Conservation (phyloP, 2,797 vertebrate species). For the Lepus townsendii region DNA sequence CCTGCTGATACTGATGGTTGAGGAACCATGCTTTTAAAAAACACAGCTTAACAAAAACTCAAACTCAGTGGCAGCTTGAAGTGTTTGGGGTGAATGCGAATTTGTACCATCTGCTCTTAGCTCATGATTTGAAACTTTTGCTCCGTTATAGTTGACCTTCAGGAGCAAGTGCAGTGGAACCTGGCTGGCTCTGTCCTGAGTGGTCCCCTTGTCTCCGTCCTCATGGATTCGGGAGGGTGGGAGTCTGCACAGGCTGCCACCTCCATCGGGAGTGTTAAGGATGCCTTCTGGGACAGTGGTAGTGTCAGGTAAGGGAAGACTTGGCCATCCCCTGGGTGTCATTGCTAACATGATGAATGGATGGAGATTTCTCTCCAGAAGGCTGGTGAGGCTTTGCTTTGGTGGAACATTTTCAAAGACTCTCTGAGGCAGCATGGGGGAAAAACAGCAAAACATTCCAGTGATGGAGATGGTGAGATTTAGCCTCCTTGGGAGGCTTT, state of each 20-base stretch:
- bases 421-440: neutral
- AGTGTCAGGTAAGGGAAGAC: neutral
- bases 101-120: neutral
- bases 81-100: neutral
- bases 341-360: slow-evolving; percentile 20
- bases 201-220: slow-evolving; percentile 8
- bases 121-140: neutral
- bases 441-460: neutral
- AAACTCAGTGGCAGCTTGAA: neutral
- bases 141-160: neutral
- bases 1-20: neutral
- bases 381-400: slow-evolving; percentile 17
- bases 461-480: neutral
- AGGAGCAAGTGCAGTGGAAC: neutral
- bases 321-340: neutral
- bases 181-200: neutral
- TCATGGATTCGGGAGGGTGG: neutral
- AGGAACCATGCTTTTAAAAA: neutral
- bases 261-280: neutral
- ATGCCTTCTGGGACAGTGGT: neutral
- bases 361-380: slow-evolving; percentile 18
- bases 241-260: neutral
- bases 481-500: slow-evolving; percentile 23
- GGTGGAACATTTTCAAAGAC: neutral
- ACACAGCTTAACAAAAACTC: neutral